Evolutionary conservation across 2,113 vertebrate species (phyloP).

Genomic region (Bettongia penicillata): DNA sequence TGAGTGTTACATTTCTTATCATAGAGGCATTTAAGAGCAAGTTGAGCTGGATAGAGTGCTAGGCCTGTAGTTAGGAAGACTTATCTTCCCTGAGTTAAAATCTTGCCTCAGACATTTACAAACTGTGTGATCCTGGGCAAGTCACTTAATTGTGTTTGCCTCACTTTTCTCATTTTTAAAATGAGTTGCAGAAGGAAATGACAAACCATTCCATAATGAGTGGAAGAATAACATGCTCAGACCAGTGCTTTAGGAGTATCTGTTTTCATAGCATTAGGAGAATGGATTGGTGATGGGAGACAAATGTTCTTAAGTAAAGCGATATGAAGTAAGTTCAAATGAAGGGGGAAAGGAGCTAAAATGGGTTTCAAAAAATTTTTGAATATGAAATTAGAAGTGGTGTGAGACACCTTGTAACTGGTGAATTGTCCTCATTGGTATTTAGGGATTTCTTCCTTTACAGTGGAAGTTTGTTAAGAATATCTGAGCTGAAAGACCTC

Average conservation of each 20-base stretch:
- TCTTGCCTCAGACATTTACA: background rate
- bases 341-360: background rate
- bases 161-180: background rate
- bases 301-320: background rate
- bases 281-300: background rate
- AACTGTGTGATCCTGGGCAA: background rate
- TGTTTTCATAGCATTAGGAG: background rate
- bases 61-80: background rate
- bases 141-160: background rate
- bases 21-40: background rate
- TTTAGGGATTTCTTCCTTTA: background rate
- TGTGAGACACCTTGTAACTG: background rate
- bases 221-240: background rate
- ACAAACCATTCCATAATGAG: background rate
- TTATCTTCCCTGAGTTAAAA: background rate
- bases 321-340: background rate
- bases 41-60: background rate
- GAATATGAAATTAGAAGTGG: background rate
- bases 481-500: background rate
- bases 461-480: background rate
- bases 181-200: background rate
- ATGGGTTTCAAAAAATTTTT: background rate
- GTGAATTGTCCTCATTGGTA: background rate
- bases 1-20: constrained; percentile 63
- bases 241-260: background rate